Conservation (phyloP, 2,888 invertebrate genomes). For the Cantharis rufa region DNA sequence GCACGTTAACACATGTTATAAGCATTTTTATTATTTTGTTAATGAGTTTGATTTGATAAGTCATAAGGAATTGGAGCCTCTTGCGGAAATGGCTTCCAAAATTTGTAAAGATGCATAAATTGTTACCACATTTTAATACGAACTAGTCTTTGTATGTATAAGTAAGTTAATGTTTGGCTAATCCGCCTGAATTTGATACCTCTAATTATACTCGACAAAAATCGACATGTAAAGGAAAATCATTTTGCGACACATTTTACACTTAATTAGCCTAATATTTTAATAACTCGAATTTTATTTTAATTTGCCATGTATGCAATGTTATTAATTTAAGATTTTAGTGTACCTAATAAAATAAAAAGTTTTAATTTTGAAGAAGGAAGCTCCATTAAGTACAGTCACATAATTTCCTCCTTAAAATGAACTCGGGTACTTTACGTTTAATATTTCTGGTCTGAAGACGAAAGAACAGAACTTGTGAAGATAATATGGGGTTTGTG, state of each 20-base stretch:
- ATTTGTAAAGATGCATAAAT: slow-evolving; percentile 65
- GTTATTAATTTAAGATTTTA: neutral
- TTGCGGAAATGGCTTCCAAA: slow-evolving; percentile 74
- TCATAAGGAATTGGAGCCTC: slow-evolving; percentile 82
- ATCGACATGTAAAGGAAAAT: neutral
- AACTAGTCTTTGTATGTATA: neutral
- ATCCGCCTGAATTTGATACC: neutral
- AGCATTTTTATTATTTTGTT: slow-evolving; percentile 92
- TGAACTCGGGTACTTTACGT: no score
- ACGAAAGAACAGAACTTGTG: no score
- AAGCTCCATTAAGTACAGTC: neutral
- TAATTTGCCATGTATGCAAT: neutral
- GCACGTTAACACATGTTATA: slow-evolving; percentile 92
- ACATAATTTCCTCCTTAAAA: no score
- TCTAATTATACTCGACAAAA: neutral
- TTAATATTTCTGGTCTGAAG: no score
- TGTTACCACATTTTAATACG: neutral
- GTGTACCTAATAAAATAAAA: neutral
- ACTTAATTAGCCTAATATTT: neutral
- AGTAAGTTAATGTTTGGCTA: neutral
- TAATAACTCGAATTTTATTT: neutral
- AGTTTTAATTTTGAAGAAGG: neutral
- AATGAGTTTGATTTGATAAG: slow-evolving; percentile 84
- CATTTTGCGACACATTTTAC: neutral
- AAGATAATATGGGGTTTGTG: no score